Conservation (phyloP, 2,797 vertebrate genomes). For the Microctenopoma steveboyesi region DNA sequence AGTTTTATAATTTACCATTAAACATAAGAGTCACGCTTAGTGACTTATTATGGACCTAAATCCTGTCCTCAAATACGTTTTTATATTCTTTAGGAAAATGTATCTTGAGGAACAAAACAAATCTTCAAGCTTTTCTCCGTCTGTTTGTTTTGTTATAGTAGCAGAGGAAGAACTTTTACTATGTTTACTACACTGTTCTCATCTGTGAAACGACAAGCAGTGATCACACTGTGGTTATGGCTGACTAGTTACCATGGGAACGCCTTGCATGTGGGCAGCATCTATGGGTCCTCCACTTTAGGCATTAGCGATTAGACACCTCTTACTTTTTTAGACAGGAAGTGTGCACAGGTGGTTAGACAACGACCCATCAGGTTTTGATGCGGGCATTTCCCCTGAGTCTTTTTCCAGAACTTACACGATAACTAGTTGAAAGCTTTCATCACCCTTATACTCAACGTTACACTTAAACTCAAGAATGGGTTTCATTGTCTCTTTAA, state of each 20-base stretch:
- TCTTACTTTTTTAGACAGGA: conserved; percentile 57
- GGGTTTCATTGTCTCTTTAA: not conserved
- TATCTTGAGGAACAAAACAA: too few species aligned
- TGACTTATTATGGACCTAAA: not conserved
- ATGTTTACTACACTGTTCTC: not conserved
- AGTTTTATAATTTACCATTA: too few species aligned
- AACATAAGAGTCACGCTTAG: too few species aligned
- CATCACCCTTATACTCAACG: not conserved
- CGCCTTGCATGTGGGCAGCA: conserved; percentile 16
- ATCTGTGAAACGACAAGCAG: conserved; percentile 3
- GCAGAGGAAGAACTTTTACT: not conserved
- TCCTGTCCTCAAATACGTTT: not conserved
- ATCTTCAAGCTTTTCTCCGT: too few species aligned
- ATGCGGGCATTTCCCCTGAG: conserved; percentile 23
- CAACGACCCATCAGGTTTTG: conserved; percentile 36
- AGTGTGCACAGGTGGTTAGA: conserved; percentile 64
- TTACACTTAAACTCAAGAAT: not conserved
- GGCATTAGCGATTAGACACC: conserved; percentile 19
- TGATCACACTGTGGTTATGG: conserved; percentile 10
- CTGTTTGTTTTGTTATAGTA: not conserved
- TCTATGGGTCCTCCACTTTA: conserved; percentile 8
- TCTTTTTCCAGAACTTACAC: conserved; percentile 16
- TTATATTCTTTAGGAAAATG: too few species aligned
- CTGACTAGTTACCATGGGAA: not conserved
- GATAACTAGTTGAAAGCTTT: conserved; percentile 1